These are phyloP conservation scores for Thymelicus lineola DNA, from an alignment of 2,888 invertebrate species.

Conservation along the genomic window DNA sequence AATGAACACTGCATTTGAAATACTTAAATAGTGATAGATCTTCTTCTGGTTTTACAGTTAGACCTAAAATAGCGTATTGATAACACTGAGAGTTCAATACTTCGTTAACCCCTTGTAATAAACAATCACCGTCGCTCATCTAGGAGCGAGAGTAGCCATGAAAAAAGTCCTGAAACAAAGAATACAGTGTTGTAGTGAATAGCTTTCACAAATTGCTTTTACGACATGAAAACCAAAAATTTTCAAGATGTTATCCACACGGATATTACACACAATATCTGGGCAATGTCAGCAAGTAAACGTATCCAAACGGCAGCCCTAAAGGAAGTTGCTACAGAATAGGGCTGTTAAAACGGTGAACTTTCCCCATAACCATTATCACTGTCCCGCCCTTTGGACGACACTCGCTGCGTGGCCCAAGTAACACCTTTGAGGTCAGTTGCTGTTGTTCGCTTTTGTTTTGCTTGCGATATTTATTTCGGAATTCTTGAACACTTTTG, in stretches of 20 bases:
- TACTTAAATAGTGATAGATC: too few species aligned
- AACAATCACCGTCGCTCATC: too few species aligned
- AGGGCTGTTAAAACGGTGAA: conserved; percentile 67
- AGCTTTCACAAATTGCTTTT: too few species aligned
- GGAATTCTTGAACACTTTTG: too few species aligned
- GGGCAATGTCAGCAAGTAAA: conserved; percentile 1
- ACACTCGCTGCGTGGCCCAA: conserved; percentile 49
- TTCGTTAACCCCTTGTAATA: too few species aligned
- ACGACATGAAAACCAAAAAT: neutral
- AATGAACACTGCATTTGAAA: too few species aligned
- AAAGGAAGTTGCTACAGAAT: conserved; percentile 50
- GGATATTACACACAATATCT: neutral
- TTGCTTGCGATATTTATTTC: neutral
- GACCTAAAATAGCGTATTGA: too few species aligned
- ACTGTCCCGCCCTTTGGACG: conserved; percentile 67
- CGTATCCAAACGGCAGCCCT: conserved; percentile 24
- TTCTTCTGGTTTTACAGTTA: too few species aligned
- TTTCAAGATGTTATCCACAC: neutral
- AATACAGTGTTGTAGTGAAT: too few species aligned
- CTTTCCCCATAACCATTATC: conserved; percentile 82
- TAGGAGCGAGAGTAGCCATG: too few species aligned
- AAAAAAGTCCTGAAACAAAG: too few species aligned
- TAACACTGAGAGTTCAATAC: too few species aligned
- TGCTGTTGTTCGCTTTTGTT: conserved; percentile 2
- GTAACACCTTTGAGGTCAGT: conserved; percentile 38